A percentile compares a stretch with the other conserved stretches of the same genome.
Evolutionary conservation across 2,113 vertebrate species (phyloP).

Genomic region (Xiphorhynchus elegans): DNA sequence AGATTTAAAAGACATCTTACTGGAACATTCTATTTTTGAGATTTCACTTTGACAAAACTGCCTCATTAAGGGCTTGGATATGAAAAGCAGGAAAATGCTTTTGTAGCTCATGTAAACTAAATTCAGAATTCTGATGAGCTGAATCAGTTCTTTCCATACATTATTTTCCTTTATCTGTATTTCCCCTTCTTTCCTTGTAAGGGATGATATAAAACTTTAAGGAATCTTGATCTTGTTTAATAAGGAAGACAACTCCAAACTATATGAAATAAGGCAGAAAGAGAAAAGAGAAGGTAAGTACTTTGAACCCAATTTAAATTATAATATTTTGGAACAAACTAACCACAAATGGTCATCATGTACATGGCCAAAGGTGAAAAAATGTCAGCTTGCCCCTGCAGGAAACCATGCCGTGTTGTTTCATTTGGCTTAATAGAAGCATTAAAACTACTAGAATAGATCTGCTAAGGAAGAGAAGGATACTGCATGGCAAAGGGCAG

Average conservation of each 20-base stretch:
- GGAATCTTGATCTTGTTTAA: background rate
- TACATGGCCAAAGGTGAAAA: background rate
- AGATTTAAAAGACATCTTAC: constrained; percentile 63
- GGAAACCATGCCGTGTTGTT: background rate
- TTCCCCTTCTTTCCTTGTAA: background rate
- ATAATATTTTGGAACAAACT: background rate
- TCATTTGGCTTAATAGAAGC: background rate
- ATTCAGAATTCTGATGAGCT: constrained; percentile 62
- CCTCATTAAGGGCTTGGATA: constrained; percentile 61
- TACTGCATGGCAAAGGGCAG: background rate
- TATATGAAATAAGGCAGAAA: background rate
- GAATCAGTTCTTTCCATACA: constrained; percentile 45
- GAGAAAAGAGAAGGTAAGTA: background rate
- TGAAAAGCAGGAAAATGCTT: constrained; percentile 60
- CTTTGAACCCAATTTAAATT: background rate
- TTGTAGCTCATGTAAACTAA: constrained; percentile 57
- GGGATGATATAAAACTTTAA: background rate
- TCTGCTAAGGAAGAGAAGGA: background rate
- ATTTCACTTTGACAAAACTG: constrained; percentile 65
- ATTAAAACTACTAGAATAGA: background rate
- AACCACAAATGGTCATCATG: background rate
- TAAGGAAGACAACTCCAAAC: background rate
- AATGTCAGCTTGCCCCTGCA: background rate
- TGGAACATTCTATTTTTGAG: constrained; percentile 69
- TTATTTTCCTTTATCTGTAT: constrained; percentile 46